Evolutionary conservation across 2,797 vertebrate species (phyloP).

Genomic region (Ispidina picta): DNA sequence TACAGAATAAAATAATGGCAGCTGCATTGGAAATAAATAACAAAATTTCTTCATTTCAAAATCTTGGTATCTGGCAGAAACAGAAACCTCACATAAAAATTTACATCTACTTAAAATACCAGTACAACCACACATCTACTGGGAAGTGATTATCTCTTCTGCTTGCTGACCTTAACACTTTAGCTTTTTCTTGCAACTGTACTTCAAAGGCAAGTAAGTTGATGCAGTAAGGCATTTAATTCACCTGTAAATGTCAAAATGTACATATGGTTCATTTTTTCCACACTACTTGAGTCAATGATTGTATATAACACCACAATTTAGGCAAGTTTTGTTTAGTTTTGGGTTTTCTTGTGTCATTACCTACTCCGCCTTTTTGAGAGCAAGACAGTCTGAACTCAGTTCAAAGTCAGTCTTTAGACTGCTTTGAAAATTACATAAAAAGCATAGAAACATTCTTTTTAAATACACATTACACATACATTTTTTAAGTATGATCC

Average conservation of each 20-base stretch:
- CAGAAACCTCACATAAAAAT: background rate
- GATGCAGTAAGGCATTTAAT: slow-evolving; percentile 11
- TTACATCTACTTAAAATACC: background rate
- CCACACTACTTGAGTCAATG: background rate
- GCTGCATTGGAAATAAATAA: background rate
- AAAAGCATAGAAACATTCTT: background rate
- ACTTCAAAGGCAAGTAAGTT: slow-evolving; percentile 30
- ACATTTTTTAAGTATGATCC: slow-evolving; percentile 52
- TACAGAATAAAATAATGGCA: background rate
- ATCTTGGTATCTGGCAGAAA: background rate
- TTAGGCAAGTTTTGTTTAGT: background rate
- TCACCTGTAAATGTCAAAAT: slow-evolving; percentile 33
- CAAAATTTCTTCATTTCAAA: background rate
- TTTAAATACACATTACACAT: background rate
- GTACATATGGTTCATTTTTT: background rate
- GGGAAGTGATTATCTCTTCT: background rate
- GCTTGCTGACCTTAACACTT: slow-evolving; percentile 14
- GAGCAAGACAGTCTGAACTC: background rate
- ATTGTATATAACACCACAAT: background rate
- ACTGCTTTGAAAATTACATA: background rate
- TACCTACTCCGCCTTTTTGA: fast-evolving
- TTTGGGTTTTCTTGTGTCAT: background rate
- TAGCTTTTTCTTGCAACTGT: background rate
- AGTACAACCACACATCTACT: slow-evolving; percentile 15
- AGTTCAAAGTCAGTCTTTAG: background rate